Evolutionary conservation across 2,113 vertebrate species (phyloP).

Genomic region (Serinus canaria): DNA sequence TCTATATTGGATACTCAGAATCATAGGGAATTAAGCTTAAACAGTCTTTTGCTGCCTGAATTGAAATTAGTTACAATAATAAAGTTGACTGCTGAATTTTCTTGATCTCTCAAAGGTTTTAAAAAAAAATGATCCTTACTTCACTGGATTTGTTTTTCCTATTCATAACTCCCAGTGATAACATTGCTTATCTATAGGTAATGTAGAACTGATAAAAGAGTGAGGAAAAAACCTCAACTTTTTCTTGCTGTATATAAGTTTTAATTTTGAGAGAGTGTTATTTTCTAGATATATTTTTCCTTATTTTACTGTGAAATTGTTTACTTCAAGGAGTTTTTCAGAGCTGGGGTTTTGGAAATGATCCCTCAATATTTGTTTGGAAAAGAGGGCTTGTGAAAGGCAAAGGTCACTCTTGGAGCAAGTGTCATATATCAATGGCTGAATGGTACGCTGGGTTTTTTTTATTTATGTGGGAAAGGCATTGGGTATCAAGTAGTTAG

Average conservation of each 20-base stretch:
- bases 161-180: background rate
- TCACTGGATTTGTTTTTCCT: slow-evolving; percentile 13
- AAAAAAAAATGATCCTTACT: background rate
- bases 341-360: background rate
- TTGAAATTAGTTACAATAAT: background rate
- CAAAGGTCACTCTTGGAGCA: background rate
- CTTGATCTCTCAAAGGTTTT: background rate
- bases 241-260: slow-evolving; percentile 16
- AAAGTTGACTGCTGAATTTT: background rate
- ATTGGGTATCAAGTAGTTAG: slow-evolving; percentile 20
- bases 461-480: slow-evolving; percentile 19
- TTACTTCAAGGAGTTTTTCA: slow-evolving; percentile 4
- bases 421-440: background rate
- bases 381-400: background rate
- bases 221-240: background rate
- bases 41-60: background rate
- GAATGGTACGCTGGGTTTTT: background rate
- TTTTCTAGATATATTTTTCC: slow-evolving; percentile 26
- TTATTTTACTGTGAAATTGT: slow-evolving; percentile 31
- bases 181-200: background rate
- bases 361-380: background rate
- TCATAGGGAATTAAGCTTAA: background rate
- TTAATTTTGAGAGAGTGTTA: slow-evolving; percentile 21
- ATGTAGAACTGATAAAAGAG: background rate
- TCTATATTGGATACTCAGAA: background rate